Percentiles rank a stretch among this genome's conserved stretches.
phyloP scores from a whole-genome alignment of 2,113 vertebrate genomes.

The Halichoerus grypus region DNA sequence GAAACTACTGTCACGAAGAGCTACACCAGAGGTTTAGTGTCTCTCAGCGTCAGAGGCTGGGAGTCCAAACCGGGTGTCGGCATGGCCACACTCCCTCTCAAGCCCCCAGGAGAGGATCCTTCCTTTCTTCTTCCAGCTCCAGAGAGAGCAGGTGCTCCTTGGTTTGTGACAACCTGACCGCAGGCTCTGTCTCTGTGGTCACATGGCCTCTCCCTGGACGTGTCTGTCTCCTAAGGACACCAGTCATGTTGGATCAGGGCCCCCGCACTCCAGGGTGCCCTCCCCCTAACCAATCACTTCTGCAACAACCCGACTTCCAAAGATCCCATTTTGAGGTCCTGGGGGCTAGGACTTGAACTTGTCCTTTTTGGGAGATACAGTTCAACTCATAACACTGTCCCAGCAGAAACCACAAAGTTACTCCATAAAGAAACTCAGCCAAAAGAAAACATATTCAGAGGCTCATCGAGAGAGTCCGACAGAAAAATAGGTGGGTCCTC shows the following conservation, averaged over 20 bases:
- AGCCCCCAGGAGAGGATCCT: too few species aligned
- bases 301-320: neutral
- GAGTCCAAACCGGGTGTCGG: neutral
- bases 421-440: neutral
- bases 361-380: neutral
- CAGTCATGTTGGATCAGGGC: rapidly evolving
- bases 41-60: neutral
- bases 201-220: rapidly evolving
- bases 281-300: neutral
- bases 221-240: neutral
- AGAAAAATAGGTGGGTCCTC: neutral
- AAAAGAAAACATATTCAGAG: neutral
- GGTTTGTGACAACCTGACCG: rapidly evolving
- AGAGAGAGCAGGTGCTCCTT: rapidly evolving
- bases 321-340: neutral
- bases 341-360: neutral
- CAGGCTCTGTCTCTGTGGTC: neutral
- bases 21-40: neutral
- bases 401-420: neutral
- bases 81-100: too few species aligned
- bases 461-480: too few species aligned
- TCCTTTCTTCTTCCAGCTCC: too few species aligned
- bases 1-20: rapidly evolving
- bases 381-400: neutral
- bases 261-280: rapidly evolving